Conservation (phyloP, 2,113 vertebrate genomes). For the Psettodes erumei region DNA sequence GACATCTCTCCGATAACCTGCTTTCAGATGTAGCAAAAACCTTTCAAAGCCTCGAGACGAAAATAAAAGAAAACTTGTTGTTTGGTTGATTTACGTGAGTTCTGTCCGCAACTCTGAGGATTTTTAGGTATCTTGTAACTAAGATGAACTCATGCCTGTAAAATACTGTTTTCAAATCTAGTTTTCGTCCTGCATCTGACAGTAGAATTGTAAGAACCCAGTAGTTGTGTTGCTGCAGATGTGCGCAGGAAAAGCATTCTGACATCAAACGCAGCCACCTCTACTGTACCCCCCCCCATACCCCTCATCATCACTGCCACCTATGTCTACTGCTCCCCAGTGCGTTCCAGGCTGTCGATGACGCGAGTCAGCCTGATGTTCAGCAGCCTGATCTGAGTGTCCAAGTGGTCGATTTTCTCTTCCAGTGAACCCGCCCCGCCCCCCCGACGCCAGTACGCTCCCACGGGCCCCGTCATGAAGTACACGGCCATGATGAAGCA, state of each 20-base stretch:
- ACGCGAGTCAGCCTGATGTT: slow-evolving; percentile 94
- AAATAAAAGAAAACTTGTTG: neutral
- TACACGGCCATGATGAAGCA: slow-evolving; percentile 94
- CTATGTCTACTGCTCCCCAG: slow-evolving; percentile 85
- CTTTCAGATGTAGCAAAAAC: slow-evolving; percentile 25
- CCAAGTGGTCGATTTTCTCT: slow-evolving; percentile 96
- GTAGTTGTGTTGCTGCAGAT: slow-evolving; percentile 51
- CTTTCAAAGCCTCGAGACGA: slow-evolving; percentile 19
- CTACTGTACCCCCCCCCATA: slow-evolving; percentile 5
- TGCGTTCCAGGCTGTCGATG: slow-evolving; percentile 90
- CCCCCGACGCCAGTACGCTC: slow-evolving; percentile 90
- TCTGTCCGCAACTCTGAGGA: slow-evolving; percentile 37
- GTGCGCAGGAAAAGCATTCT: slow-evolving; percentile 37
- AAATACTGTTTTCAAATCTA: slow-evolving; percentile 56
- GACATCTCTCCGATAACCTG: slow-evolving; percentile 28
- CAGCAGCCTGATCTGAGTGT: slow-evolving; percentile 93
- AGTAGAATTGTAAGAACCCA: slow-evolving; percentile 49
- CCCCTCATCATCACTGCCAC: slow-evolving; percentile 3
- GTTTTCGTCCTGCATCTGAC: slow-evolving; percentile 26
- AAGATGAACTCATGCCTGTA: slow-evolving; percentile 47
- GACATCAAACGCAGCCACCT: slow-evolving; percentile 44
- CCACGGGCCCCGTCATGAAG: slow-evolving; percentile 95
- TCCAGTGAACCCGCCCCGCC: slow-evolving; percentile 85
- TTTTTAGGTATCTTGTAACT: slow-evolving; percentile 32
- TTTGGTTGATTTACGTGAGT: slow-evolving; percentile 37